These are phyloP conservation scores for Sceloporus tristichus DNA, from an alignment of 2,113 vertebrate genomes.

Conservation along the genomic window DNA sequence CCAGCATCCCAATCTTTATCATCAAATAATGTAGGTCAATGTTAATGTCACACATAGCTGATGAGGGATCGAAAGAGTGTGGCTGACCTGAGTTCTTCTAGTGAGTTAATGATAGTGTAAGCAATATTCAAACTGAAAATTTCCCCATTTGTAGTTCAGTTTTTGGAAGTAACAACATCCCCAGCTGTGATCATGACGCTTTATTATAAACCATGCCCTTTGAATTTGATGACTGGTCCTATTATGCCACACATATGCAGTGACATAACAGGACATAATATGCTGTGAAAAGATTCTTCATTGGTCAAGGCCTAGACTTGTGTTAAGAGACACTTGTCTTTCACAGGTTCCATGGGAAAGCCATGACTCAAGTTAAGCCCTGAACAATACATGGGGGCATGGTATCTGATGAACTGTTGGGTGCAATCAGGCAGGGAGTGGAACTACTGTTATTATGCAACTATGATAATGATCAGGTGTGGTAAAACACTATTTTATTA, in stretches of 20 bases:
- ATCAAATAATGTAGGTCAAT: constrained; percentile 23
- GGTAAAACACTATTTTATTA: constrained; percentile 4
- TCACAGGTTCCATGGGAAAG: not conserved
- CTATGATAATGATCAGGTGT: not conserved
- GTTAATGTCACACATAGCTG: not conserved
- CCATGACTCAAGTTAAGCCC: not conserved
- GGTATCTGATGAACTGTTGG: not conserved
- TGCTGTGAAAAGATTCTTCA: not conserved
- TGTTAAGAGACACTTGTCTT: not conserved
- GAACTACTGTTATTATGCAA: not conserved
- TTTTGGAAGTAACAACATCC: not conserved
- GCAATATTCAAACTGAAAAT: not conserved
- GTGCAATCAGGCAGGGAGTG: not conserved
- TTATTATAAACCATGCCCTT: not conserved
- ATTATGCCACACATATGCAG: not conserved
- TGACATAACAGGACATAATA: not conserved
- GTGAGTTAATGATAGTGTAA: not conserved
- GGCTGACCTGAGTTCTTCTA: not conserved
- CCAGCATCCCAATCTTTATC: not conserved
- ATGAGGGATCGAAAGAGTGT: not conserved
- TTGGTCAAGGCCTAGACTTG: constrained; percentile 20
- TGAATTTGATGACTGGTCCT: not conserved
- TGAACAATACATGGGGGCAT: not conserved
- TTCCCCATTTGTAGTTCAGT: not conserved
- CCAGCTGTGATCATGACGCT: not conserved